phyloP scores from a whole-genome alignment of 2,797 vertebrate genomes.

The Alouatta caraya region DNA sequence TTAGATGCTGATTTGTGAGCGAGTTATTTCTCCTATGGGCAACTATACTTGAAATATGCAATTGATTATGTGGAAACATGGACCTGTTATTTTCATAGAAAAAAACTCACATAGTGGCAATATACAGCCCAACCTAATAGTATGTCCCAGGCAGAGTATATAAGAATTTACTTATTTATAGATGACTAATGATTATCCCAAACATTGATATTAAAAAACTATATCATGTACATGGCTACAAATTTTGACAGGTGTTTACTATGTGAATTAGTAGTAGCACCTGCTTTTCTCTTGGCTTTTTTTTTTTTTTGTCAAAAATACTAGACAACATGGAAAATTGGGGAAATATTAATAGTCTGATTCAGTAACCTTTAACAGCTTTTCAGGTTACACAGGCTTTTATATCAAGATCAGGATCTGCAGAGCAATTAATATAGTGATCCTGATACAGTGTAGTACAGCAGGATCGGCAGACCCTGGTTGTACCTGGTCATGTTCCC shows the following conservation, averaged over 20 bases:
- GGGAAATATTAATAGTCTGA: neutral
- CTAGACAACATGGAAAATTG: neutral
- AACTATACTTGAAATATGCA: neutral
- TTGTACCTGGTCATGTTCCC: neutral
- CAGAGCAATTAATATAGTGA: neutral
- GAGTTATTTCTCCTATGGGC: neutral
- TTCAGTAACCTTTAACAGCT: neutral
- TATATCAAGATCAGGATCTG: neutral
- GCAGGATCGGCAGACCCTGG: neutral
- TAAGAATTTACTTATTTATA: neutral
- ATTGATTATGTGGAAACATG: neutral
- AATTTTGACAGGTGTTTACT: neutral
- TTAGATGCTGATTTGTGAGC: neutral
- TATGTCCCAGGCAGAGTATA: neutral
- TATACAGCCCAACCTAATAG: neutral
- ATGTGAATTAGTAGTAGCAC: neutral
- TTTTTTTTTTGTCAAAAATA: neutral
- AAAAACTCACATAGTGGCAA: neutral
- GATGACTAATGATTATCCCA: neutral
- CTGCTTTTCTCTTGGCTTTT: neutral
- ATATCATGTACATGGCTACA: neutral
- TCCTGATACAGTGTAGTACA: neutral
- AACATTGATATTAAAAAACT: neutral
- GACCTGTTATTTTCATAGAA: neutral
- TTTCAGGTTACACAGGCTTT: neutral